Evolutionary conservation across 2,113 vertebrate genomes (phyloP).

Genomic region (Pachyramphus minor): DNA sequence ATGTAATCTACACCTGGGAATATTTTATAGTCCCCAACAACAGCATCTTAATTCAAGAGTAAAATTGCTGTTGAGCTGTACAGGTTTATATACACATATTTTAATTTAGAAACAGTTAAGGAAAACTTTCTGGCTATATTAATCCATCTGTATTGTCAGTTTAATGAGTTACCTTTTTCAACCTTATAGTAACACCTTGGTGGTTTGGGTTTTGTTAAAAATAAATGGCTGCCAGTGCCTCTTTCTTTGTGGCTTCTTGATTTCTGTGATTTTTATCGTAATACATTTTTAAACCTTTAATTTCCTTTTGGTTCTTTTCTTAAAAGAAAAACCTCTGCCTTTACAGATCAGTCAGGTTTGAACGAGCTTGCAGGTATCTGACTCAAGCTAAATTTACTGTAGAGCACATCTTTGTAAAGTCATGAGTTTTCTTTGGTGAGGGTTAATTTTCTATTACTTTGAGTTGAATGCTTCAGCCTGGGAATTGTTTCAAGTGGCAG

Average conservation of each 20-base stretch:
- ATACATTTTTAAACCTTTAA: background rate
- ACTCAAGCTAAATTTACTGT: background rate
- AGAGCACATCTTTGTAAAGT: background rate
- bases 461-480: background rate
- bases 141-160: background rate
- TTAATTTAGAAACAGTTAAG: background rate
- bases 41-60: background rate
- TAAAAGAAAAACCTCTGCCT: background rate
- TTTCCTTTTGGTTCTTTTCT: background rate
- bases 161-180: background rate
- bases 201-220: background rate
- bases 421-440: background rate
- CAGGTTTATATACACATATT: background rate
- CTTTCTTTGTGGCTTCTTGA: background rate
- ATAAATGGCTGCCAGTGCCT: background rate
- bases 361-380: background rate
- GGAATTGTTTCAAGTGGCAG: constrained; percentile 36
- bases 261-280: background rate
- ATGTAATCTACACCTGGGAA: background rate
- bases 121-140: background rate
- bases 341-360: background rate
- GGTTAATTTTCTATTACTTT: background rate
- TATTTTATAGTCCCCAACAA: background rate
- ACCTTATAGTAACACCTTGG: background rate
- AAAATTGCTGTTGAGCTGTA: background rate